A percentile compares a stretch with the other conserved stretches of the same genome.
phyloP scores from a whole-genome alignment of 1,140 invertebrate species.

The Ceratitis capitata region DNA sequence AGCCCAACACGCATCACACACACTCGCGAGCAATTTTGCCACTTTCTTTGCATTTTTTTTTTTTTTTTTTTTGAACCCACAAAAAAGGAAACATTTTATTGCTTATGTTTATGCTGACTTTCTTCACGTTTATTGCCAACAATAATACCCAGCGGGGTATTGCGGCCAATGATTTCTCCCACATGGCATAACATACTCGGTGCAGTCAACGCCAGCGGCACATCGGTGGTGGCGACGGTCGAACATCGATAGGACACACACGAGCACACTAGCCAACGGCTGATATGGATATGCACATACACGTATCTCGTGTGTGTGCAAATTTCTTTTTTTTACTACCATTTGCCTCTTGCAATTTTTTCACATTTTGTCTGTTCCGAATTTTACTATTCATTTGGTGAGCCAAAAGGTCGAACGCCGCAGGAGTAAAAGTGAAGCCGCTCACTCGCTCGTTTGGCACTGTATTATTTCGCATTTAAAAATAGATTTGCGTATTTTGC shows the following conservation, averaged over 20 bases:
- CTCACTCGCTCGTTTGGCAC: background rate
- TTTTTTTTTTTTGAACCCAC: background rate
- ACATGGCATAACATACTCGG: background rate
- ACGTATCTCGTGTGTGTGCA: background rate
- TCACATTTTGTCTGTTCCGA: background rate
- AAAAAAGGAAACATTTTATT: constrained; percentile 28
- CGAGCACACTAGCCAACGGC: background rate
- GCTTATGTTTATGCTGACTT: constrained; percentile 4
- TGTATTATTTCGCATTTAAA: constrained; percentile 64
- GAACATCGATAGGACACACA: background rate
- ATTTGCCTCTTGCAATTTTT: background rate
- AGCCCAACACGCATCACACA: background rate
- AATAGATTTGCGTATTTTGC: constrained; percentile 57
- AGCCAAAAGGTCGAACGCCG: constrained; percentile 25
- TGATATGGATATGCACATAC: background rate
- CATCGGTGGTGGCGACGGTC: background rate
- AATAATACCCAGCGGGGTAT: constrained; percentile 35
- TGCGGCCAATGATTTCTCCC: constrained; percentile 19
- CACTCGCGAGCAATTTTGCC: no score
- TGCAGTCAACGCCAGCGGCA: background rate
- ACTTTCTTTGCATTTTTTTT: background rate
- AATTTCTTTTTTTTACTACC: background rate
- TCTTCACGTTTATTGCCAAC: constrained; percentile 32
- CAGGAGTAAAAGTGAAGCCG: no score
- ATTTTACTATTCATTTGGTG: background rate